Conservation (phyloP, 2,888 invertebrate species). For the Melanostoma mellinum region DNA sequence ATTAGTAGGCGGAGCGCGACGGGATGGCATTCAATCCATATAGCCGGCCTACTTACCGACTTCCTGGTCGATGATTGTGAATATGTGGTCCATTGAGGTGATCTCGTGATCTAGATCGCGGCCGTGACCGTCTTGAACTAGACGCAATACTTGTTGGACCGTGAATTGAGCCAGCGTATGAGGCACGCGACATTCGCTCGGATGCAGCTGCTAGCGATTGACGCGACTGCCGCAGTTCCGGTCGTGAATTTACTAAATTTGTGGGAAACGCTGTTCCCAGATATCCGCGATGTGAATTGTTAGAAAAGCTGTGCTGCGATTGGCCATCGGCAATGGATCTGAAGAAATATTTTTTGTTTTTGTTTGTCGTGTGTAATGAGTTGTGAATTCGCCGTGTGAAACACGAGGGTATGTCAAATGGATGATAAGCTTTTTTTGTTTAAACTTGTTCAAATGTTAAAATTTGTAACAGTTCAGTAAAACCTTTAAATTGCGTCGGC, state of each 20-base stretch:
- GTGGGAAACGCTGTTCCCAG: conserved; percentile 87
- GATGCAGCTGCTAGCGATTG: conserved; percentile 92
- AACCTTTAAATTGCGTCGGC: too few relatives aligned
- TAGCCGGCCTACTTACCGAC: conserved; percentile 84
- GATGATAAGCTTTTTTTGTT: neutral
- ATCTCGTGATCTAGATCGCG: conserved; percentile 90
- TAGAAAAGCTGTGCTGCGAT: conserved; percentile 94
- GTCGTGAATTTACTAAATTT: conserved; percentile 89
- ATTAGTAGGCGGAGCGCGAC: conserved; percentile 35
- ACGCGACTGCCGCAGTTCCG: conserved; percentile 93
- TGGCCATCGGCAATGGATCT: conserved; percentile 94
- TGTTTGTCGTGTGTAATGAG: conserved; percentile 48
- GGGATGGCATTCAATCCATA: conserved; percentile 66
- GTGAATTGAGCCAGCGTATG: conserved; percentile 87
- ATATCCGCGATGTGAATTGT: conserved; percentile 89
- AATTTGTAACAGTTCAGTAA: too few relatives aligned
- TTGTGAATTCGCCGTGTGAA: conserved; percentile 40
- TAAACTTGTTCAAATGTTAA: too few relatives aligned
- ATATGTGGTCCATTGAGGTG: conserved; percentile 83
- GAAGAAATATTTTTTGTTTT: conserved; percentile 57
- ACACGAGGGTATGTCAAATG: conserved; percentile 34
- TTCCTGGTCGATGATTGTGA: conserved; percentile 86
- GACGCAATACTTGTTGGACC: conserved; percentile 84
- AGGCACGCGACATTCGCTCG: conserved; percentile 90
- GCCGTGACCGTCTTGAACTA: conserved; percentile 87